Evolutionary conservation across 2,797 vertebrate genomes (phyloP).

Genomic region (Macropodus opercularis): DNA sequence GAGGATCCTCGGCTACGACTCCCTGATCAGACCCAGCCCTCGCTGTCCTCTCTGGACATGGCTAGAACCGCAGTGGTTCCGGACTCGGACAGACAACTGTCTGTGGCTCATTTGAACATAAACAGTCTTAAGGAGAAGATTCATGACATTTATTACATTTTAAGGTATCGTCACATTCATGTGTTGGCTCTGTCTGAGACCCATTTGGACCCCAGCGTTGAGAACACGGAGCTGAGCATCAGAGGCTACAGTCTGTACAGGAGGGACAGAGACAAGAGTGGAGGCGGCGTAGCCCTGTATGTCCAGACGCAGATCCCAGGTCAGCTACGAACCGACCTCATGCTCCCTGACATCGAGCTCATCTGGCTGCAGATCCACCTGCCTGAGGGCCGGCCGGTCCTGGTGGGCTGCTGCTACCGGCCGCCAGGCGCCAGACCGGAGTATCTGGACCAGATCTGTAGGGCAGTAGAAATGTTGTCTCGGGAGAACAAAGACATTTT

Average conservation of each 20-base stretch:
- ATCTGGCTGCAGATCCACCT: not conserved
- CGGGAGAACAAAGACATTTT: not conserved
- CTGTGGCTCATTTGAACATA: not conserved
- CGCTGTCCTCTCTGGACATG: not conserved
- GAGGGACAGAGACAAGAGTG: not conserved
- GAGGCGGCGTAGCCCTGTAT: not conserved
- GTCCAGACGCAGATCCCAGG: not conserved
- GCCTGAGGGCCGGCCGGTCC: not conserved
- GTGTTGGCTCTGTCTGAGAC: slow-evolving; percentile 1
- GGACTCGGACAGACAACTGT: not conserved
- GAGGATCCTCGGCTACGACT: too few species aligned
- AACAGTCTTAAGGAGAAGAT: not conserved
- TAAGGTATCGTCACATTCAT: not conserved
- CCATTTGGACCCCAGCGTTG: not conserved
- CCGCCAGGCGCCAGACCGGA: not conserved
- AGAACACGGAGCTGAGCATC: not conserved
- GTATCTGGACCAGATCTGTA: not conserved
- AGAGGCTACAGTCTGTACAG: not conserved
- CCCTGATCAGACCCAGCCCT: too few species aligned
- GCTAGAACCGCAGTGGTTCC: not conserved
- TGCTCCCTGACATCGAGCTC: not conserved
- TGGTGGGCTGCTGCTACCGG: slow-evolving; percentile 3
- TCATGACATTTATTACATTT: not conserved
- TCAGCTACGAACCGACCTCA: not conserved
- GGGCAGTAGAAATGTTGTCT: not conserved